Base-by-base conservation (phyloP, 92 coral and sea anemone species). In the Umimayanthus kanabou region DNA sequence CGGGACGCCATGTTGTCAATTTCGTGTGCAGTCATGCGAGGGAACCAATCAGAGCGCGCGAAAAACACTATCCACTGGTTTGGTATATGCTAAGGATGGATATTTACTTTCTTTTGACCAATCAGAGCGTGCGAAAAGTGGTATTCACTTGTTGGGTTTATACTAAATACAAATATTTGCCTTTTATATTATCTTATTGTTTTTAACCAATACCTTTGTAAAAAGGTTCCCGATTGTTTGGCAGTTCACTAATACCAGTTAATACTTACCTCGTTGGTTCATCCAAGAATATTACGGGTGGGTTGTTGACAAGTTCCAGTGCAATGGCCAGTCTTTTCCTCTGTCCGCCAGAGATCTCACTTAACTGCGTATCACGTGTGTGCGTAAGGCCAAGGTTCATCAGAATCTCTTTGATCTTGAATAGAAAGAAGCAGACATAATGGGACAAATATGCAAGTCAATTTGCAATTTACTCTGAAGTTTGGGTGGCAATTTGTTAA, bases 311-410 rank as follows among this genome's bases (percentile, higher is more conserved):
- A 39, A 97, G 95, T 85, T 97, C 99, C 53, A 97, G 93, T 7
- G 99, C 99, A 53, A 97, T 97, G 49, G 99, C 97, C 28, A 97
- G 94, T 49, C 99, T 91, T 87, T 97, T 97, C 65, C 99, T 91
- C 94, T 97, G 99, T 37, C 99, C 99, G 22, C 99, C 98, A 47
- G 99, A 97, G 26, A 97, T 96, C 77, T 97, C 99, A 81, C 93
- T 93, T 79, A 96, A 91, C 43, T 97, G 94, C 61, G 98, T 97
- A 86, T 95, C 86, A 8, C 93, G 81, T 9, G 95, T 88, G 82
- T 93, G 96, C 55, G 89, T 89, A 5, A 97, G 87, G 40, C 99
- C 99, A 70, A 97, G 95, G 86, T 95, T 96, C 57, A 95, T 74
- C n/a, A 97, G 91, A 81, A 97, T 97, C 91, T 94, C 96, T 49